Conservation (phyloP, 2,888 invertebrate genomes). For the Coelopa pilipes region DNA sequence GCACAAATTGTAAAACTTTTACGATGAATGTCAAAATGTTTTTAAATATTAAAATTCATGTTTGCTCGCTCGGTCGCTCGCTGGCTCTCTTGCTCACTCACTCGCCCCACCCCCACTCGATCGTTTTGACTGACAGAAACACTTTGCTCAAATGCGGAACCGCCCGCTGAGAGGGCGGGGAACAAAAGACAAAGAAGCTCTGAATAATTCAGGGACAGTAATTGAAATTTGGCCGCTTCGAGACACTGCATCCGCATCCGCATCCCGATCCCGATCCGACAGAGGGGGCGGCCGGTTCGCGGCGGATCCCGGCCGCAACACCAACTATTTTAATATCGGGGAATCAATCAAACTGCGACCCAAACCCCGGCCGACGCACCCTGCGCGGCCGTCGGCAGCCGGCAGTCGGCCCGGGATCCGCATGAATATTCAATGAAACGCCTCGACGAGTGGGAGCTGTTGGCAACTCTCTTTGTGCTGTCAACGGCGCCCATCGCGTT, state of each 20-base stretch:
- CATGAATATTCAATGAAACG: no score
- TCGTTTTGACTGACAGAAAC: no score
- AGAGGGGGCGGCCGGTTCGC: neutral
- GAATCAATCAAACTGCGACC: neutral
- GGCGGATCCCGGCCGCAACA: neutral
- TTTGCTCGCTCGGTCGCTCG: neutral
- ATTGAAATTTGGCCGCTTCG: constrained; percentile 3
- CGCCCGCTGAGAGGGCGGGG: no score
- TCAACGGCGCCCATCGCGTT: no score
- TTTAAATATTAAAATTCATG: neutral
- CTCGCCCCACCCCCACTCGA: neutral
- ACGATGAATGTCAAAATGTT: constrained; percentile 31
- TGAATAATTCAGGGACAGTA: neutral
- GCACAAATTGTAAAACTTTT: constrained; percentile 30
- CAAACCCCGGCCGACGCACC: neutral
- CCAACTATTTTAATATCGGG: neutral
- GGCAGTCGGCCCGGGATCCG: no score
- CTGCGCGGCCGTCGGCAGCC: neutral
- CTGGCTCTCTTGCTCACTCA: neutral
- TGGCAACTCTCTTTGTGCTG: no score
- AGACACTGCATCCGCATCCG: neutral
- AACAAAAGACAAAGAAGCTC: neutral
- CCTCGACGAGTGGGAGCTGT: no score
- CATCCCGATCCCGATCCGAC: neutral
- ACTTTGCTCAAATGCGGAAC: no score